phyloP scores from a whole-genome alignment of 2,797 vertebrate genomes.

The Cichlasoma orientale region DNA sequence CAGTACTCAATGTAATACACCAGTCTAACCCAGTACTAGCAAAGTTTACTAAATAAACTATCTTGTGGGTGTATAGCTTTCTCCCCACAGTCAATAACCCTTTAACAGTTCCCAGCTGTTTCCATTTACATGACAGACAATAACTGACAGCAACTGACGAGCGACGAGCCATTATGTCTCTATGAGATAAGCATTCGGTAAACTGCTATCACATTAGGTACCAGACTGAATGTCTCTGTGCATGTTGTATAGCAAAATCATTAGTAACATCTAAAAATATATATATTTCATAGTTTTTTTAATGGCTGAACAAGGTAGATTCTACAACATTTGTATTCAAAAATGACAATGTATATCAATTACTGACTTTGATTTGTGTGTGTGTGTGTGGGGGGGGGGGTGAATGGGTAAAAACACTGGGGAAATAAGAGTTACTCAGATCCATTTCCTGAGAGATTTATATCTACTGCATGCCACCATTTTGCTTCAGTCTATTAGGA shows the following conservation, averaged over 20 bases:
- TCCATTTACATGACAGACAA: slow-evolving; percentile 26
- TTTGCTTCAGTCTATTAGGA: neutral
- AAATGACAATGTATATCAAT: neutral
- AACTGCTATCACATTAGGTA: slow-evolving; percentile 5
- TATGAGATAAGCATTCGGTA: slow-evolving; percentile 8
- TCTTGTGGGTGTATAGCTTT: neutral
- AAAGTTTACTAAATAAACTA: neutral
- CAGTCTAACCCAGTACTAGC: neutral
- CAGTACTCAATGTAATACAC: neutral
- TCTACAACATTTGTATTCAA: neutral
- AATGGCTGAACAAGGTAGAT: neutral
- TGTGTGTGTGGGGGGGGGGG: too few species aligned
- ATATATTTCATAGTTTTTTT: neutral
- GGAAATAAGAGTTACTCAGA: neutral
- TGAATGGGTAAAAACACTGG: neutral
- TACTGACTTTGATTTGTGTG: neutral
- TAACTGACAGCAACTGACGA: neutral
- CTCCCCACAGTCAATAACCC: neutral
- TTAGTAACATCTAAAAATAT: slow-evolving; percentile 21
- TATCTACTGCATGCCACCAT: neutral
- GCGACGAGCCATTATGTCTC: slow-evolving; percentile 6
- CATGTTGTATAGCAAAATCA: slow-evolving; percentile 59
- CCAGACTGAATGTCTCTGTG: slow-evolving; percentile 7
- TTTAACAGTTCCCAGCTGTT: neutral
- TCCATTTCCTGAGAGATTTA: neutral